Percentiles rank a stretch among this genome's conserved stretches.
These are phyloP conservation scores for Eucera pruinosa DNA, from an alignment of 2,888 invertebrate genomes.

Conservation along the genomic window DNA sequence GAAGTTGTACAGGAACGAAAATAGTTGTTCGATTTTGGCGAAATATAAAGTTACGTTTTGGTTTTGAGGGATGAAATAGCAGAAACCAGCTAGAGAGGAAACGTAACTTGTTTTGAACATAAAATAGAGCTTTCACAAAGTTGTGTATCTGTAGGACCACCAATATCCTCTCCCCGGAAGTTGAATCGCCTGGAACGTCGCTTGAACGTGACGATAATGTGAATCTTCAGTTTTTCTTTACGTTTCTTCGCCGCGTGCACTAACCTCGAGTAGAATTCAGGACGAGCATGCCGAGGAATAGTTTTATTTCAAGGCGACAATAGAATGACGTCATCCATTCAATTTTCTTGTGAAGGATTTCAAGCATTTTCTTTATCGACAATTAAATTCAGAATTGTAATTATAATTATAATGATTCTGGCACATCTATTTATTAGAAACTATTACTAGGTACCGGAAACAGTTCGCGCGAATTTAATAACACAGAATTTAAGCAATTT, in stretches of 20 bases:
- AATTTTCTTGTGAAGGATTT: not conserved
- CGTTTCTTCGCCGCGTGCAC: constrained; percentile 21
- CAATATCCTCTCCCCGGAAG: constrained; percentile 48
- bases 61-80: constrained; percentile 3
- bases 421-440: too few species aligned
- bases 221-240: constrained; percentile 46
- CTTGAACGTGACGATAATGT: constrained; percentile 64
- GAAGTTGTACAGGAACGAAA: not conserved
- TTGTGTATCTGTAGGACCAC: constrained; percentile 35
- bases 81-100: constrained; percentile 5
- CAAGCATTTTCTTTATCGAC: not conserved
- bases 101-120: constrained; percentile 27
- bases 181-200: constrained; percentile 57
- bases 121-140: constrained; percentile 39
- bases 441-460: too few species aligned
- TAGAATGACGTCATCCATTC: not conserved
- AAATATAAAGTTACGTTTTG: constrained; percentile 8
- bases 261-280: constrained; percentile 13
- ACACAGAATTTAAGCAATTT: too few species aligned
- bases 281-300: constrained; percentile 11
- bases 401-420: too few species aligned
- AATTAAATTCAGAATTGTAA: not conserved
- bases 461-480: too few species aligned
- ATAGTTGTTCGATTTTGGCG: not conserved
- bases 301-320: constrained; percentile 6